Percentiles rank a stretch among this genome's conserved stretches.
phyloP scores from a whole-genome alignment of 2,113 vertebrate genomes.

The Oreocharis arfaki region DNA sequence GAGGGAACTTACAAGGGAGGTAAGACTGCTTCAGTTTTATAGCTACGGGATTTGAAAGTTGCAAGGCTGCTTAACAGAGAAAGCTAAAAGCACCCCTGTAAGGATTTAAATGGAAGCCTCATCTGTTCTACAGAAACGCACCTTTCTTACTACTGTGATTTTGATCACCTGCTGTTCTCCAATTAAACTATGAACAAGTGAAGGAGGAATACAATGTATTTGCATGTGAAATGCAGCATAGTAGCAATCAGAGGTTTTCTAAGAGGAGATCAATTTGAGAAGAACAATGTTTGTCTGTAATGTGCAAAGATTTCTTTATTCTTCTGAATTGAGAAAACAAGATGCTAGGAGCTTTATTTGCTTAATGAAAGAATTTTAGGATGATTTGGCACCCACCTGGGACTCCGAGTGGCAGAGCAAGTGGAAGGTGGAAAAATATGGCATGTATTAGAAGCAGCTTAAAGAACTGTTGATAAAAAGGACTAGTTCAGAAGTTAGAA shows the following conservation, averaged over 20 bases:
- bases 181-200: constrained; percentile 32
- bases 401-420: background rate
- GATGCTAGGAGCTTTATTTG: background rate
- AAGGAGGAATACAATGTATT: constrained; percentile 18
- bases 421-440: background rate
- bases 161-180: constrained; percentile 57
- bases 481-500: background rate
- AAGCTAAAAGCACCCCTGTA: constrained; percentile 10
- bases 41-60: background rate
- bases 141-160: constrained; percentile 33
- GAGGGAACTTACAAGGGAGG: background rate
- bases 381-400: background rate
- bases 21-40: background rate
- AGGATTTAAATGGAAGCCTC: constrained; percentile 16
- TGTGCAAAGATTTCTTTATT: background rate
- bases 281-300: background rate
- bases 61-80: background rate
- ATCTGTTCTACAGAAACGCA: constrained; percentile 23
- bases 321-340: background rate
- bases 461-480: background rate
- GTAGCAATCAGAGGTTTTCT: background rate
- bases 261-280: constrained; percentile 9
- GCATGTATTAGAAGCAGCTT: background rate
- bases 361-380: constrained; percentile 4
- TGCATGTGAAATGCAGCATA: background rate